These are phyloP conservation scores for Kryptopterus vitreolus DNA, from an alignment of 2,797 vertebrate species.

Conservation along the genomic window DNA sequence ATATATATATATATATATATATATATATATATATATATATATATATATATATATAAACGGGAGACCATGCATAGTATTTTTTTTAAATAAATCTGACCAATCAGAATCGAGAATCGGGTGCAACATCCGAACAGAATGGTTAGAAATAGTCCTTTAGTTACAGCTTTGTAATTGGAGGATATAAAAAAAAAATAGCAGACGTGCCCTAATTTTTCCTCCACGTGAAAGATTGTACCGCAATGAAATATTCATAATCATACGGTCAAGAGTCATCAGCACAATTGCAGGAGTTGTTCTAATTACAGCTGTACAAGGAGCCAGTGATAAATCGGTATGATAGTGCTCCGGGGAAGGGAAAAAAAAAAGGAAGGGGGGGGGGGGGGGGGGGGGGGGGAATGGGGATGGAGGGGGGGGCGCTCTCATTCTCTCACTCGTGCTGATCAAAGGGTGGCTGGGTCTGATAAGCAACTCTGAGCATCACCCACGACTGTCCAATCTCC, in stretches of 20 bases:
- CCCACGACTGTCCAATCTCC: constrained; percentile 1
- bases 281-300: constrained; percentile 37
- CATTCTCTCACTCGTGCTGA: constrained; percentile 1
- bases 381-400: too few species aligned
- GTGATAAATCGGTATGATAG: constrained; percentile 22
- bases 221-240: constrained; percentile 3
- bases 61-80: too few species aligned
- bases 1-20: too few species aligned
- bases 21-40: too few species aligned
- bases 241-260: constrained; percentile 37
- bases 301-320: constrained; percentile 34
- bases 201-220: neutral
- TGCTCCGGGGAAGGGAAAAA: neutral
- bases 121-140: neutral
- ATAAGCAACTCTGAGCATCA: constrained; percentile 16
- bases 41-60: too few species aligned
- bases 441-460: neutral
- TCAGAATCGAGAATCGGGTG: neutral
- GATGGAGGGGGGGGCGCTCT: too few species aligned
- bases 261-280: constrained; percentile 39
- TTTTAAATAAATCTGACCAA: neutral
- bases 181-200: neutral
- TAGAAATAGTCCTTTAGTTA: constrained; percentile 3
- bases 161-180: neutral
- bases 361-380: neutral